Conservation (phyloP, 2,113 vertebrate species). For the Brevimyrus niger region DNA sequence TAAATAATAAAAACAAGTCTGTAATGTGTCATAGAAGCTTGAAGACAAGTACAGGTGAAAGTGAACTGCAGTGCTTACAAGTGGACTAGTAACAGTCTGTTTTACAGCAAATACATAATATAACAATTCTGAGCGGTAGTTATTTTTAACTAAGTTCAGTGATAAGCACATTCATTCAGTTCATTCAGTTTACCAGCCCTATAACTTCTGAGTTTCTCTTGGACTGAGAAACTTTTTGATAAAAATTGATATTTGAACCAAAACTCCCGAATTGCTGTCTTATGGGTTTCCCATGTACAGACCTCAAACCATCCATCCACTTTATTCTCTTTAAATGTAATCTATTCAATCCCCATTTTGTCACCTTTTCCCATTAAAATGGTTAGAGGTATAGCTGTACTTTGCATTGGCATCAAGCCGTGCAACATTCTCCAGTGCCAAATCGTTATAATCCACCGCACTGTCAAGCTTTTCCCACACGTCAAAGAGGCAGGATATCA, state of each 20-base stretch:
- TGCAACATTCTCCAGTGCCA: background rate
- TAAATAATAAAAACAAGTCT: conserved; percentile 6
- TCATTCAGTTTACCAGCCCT: background rate
- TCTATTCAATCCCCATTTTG: background rate
- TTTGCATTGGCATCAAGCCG: background rate
- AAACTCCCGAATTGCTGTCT: background rate
- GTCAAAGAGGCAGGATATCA: background rate
- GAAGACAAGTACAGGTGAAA: conserved; percentile 25
- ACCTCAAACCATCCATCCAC: background rate
- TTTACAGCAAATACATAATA: background rate
- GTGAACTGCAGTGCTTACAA: background rate
- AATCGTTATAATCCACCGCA: background rate
- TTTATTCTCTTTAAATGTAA: background rate
- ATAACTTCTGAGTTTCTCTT: background rate
- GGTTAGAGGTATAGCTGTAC: background rate
- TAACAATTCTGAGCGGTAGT: background rate
- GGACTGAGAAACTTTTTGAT: background rate
- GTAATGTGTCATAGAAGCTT: conserved; percentile 27
- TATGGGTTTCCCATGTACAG: background rate
- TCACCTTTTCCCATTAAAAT: background rate
- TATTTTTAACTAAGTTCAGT: background rate
- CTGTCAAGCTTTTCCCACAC: background rate
- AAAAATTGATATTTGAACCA: background rate
- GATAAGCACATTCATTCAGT: background rate
- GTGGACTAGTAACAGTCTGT: background rate